Evolutionary conservation across 2,888 invertebrate genomes (phyloP), one percentile per base, ranked within the genome.

Genomic region (Petrolisthes manimaculis): DNA sequence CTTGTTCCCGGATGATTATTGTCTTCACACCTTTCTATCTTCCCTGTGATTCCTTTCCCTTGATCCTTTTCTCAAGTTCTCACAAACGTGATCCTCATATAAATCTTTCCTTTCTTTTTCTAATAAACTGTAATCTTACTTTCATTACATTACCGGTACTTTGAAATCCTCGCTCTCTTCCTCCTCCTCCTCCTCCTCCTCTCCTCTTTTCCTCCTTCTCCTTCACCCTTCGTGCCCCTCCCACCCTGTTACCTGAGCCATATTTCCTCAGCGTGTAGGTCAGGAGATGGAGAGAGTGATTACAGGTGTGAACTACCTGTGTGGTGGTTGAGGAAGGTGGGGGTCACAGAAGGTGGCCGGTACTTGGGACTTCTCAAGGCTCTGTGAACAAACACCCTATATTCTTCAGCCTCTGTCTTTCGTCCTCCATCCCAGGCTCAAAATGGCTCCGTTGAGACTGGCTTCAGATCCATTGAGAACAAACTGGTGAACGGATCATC

Each of bases 221-320:
- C 55, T 54, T 61, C 5, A 21, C 5, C 24, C 37, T 61, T 61
- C 21, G 9, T 18, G 9, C 61, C 18, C 61, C 18, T 18, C 37
- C 77, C 37, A 37, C 69, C 9, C 51, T 37, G 82, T 18, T 69
- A 67, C 82, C 69, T 82, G 69, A n/a, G 18, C n/a, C 69, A 37
- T 53, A 51, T 9, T 55, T 82, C 18, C 12, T 51, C 82, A 37
- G 18, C 8, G 67, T 67, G 69, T 71, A 53, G 82, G 69, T 37
- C 37, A 12, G 78, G 21, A 69, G 82, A 82, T 67, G 18, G 69
- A 37, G 53, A 21, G 82, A 8, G 55, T 51, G 82, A 82, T 82
- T 67, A 82, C 82, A 82, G 24, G 82, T 82, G 82, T 82, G 82
- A 82, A 82, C 82, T 82, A 82, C 69, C 82, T n/a, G 82, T 53